Evolutionary conservation across 2,888 invertebrate genomes (phyloP).

Genomic region (Lymantria monacha): DNA sequence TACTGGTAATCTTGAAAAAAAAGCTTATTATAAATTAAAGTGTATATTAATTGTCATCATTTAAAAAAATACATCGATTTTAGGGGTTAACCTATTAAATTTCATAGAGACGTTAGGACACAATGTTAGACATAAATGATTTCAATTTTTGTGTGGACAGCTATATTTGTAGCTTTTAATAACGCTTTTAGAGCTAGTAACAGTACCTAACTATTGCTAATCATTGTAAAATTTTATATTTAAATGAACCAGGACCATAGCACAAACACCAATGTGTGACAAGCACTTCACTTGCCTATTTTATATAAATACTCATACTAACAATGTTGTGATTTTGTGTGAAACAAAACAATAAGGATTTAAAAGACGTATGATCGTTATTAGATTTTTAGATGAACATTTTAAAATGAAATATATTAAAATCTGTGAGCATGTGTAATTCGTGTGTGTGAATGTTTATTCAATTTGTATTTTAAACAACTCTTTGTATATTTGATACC

Average conservation of each 20-base stretch:
- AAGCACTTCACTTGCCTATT: constrained; percentile 1
- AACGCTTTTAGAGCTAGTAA: background rate
- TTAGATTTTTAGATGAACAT: background rate
- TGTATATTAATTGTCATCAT: too few species aligned
- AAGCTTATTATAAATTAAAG: background rate
- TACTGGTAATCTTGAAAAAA: background rate
- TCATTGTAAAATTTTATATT: background rate
- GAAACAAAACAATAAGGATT: background rate
- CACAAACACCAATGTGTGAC: background rate
- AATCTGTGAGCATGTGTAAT: background rate
- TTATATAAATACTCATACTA: constrained; percentile 6
- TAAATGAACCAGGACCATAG: constrained; percentile 4
- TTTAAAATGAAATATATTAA: background rate
- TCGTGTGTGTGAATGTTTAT: background rate
- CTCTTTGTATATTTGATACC: background rate
- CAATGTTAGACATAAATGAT: background rate
- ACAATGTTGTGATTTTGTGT: constrained; percentile 1
- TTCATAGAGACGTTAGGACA: background rate
- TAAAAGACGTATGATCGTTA: background rate
- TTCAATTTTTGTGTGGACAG: background rate
- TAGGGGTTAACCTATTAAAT: background rate
- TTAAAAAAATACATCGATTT: background rate
- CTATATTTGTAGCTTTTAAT: constrained; percentile 7
- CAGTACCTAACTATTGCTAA: background rate
- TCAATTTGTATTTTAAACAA: background rate